Percentiles rank a stretch among this genome's conserved stretches.
phyloP scores from a whole-genome alignment of 2,113 vertebrate species.

The Bubo bubo region DNA sequence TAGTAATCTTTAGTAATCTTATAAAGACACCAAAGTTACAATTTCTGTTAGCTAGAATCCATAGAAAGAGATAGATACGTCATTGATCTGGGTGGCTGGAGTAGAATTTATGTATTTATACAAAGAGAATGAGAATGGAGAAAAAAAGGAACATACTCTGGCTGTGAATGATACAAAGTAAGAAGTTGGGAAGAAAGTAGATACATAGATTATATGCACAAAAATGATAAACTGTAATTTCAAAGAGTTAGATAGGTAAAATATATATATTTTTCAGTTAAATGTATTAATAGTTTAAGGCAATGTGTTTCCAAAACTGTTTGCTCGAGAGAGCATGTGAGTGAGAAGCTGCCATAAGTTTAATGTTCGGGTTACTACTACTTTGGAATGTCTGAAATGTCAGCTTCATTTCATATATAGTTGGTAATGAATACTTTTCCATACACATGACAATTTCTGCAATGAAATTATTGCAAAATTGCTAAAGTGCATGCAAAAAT shows the following conservation, averaged over 20 bases:
- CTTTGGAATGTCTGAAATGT: background rate
- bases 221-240: background rate
- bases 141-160: background rate
- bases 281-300: background rate
- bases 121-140: background rate
- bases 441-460: background rate
- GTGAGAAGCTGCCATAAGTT: background rate
- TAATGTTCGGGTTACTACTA: background rate
- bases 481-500: background rate
- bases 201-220: background rate
- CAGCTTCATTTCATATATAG: background rate
- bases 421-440: background rate
- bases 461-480: background rate
- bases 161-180: background rate
- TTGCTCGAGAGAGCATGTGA: background rate
- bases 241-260: background rate
- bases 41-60: background rate
- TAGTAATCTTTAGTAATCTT: background rate
- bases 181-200: background rate
- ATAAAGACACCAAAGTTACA: background rate
- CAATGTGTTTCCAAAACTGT: background rate
- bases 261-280: background rate
- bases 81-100: background rate
- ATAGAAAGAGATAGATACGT: background rate
- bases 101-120: background rate